A percentile compares a stretch with the other conserved stretches of the same genome.
These are phyloP conservation scores for Drosophila lacertosa DNA, from an alignment of 1,140 invertebrate species.

Conservation along the genomic window DNA sequence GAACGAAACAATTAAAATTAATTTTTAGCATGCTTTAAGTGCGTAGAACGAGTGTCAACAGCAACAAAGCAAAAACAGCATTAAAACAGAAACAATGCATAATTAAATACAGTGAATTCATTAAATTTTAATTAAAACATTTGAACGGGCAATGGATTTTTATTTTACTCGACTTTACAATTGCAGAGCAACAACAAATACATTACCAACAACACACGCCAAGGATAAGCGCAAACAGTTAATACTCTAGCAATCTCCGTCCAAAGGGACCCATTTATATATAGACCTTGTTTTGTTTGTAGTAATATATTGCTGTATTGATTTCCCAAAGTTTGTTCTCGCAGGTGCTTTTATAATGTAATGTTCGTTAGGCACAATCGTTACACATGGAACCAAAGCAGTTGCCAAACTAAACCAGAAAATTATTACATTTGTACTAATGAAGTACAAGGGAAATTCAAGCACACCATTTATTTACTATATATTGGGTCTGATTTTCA, in stretches of 20 bases:
- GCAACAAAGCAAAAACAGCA: constrained; percentile 29
- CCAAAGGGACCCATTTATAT: background rate
- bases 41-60: constrained; percentile 32
- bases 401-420: too few relatives aligned
- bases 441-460: too few relatives aligned
- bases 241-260: background rate
- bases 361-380: too few relatives aligned
- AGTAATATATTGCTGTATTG: too few relatives aligned
- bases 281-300: background rate
- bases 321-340: too few relatives aligned
- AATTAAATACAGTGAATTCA: constrained; percentile 80
- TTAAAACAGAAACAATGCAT: constrained; percentile 69
- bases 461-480: too few relatives aligned
- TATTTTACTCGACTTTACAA: constrained; percentile 60
- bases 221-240: constrained; percentile 7
- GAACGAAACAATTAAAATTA: constrained; percentile 73
- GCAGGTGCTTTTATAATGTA: too few relatives aligned
- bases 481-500: too few relatives aligned
- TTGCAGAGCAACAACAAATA: constrained; percentile 31
- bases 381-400: too few relatives aligned
- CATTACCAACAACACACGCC: constrained; percentile 21
- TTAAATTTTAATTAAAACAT: constrained; percentile 82
- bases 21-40: constrained; percentile 64
- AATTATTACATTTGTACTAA: too few relatives aligned
- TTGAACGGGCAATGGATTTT: constrained; percentile 80